Percentiles rank a stretch among this genome's conserved stretches.
Conservation (phyloP, 2,888 invertebrate species). For the Globia sparganii region DNA sequence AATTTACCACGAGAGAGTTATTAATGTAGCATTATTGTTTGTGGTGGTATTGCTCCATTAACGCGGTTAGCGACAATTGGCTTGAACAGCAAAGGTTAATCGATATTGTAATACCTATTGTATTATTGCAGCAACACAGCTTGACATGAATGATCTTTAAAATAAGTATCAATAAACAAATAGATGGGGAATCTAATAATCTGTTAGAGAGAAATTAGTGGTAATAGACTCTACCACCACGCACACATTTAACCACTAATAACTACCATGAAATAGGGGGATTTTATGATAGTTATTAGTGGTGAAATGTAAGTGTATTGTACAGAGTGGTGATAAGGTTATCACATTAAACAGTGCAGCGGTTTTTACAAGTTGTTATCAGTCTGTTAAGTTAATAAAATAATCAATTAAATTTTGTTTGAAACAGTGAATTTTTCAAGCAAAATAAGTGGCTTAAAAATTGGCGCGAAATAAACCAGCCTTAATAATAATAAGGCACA, state of each 20-base stretch:
- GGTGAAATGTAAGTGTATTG: neutral
- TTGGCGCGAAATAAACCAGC: neutral
- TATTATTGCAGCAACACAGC: constrained; percentile 8
- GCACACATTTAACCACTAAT: too few species aligned
- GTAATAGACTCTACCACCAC: too few species aligned
- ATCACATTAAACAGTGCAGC: too few species aligned
- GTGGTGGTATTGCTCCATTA: constrained; percentile 39
- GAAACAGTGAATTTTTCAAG: neutral
- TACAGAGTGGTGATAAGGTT: neutral
- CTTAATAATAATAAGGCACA: neutral
- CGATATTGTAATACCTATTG: constrained; percentile 25
- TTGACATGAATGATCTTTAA: neutral
- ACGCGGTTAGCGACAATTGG: constrained; percentile 19
- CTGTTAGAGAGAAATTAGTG: neutral
- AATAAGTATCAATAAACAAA: constrained; percentile 6
- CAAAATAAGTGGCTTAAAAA: neutral
- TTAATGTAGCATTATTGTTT: constrained; percentile 28
- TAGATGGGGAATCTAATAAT: neutral
- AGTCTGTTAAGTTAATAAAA: neutral
- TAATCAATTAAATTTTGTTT: too few species aligned
- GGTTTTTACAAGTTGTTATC: neutral
- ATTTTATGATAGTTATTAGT: neutral
- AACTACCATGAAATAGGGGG: too few species aligned
- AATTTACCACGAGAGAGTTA: neutral
- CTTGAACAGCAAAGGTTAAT: constrained; percentile 24